Conservation (phyloP, 1,140 invertebrate species). For the Diachasma alloeum region DNA sequence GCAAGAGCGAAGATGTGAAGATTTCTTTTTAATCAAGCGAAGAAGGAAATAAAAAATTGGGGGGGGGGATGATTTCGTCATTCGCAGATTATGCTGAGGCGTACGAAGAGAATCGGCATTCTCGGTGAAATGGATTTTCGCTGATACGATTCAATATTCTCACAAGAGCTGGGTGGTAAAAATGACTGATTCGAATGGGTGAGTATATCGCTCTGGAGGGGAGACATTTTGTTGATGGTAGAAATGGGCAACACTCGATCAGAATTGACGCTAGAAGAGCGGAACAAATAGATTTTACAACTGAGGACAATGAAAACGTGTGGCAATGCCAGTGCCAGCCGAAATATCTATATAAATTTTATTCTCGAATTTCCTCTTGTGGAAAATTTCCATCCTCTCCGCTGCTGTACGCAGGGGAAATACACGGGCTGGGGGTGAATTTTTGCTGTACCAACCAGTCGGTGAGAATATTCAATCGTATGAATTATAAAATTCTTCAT, state of each 20-base stretch:
- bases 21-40: neutral
- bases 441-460: neutral
- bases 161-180: constrained; percentile 29
- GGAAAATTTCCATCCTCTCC: neutral
- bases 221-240: constrained; percentile 11
- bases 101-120: constrained; percentile 45
- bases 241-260: constrained; percentile 36
- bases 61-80: neutral
- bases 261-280: constrained; percentile 35
- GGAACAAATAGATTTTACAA: constrained; percentile 51
- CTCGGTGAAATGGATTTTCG: constrained; percentile 42
- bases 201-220: neutral
- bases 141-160: constrained; percentile 53
- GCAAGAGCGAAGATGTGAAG: neutral
- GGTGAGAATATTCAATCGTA: constrained; percentile 23
- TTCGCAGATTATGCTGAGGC: neutral
- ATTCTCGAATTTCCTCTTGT: neutral
- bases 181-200: constrained; percentile 23
- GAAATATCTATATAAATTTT: constrained; percentile 7
- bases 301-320: constrained; percentile 35
- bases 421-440: neutral
- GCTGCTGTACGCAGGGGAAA: neutral
- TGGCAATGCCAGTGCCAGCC: neutral
- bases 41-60: neutral
- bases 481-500: constrained; percentile 22